These are phyloP conservation scores for Zonitis immaculata DNA, from an alignment of 2,888 invertebrate genomes.

Conservation along the genomic window DNA sequence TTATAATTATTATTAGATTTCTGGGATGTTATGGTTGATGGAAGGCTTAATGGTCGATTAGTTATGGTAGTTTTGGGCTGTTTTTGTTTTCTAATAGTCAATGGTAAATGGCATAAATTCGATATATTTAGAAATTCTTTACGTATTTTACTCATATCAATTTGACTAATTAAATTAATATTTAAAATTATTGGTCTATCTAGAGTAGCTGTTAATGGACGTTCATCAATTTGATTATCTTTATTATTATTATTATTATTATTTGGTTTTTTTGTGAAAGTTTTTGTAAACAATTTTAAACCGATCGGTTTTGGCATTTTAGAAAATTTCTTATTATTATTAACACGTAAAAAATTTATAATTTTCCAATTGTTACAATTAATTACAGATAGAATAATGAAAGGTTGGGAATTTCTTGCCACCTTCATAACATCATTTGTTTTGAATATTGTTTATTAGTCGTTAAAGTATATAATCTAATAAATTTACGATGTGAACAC, in stretches of 20 bases:
- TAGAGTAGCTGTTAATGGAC: constrained; percentile 56
- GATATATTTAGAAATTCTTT: constrained; percentile 52
- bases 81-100: constrained; percentile 29
- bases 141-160: constrained; percentile 56
- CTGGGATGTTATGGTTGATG: constrained; percentile 7
- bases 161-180: constrained; percentile 50
- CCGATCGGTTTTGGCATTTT: constrained; percentile 38
- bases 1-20: constrained; percentile 14
- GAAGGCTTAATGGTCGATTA: constrained; percentile 34
- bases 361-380: constrained; percentile 6
- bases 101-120: constrained; percentile 43
- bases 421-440: constrained; percentile 4
- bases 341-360: no score
- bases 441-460: no score
- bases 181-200: constrained; percentile 54
- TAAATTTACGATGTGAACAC: neutral
- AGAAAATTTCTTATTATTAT: constrained; percentile 9
- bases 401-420: constrained; percentile 25
- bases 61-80: constrained; percentile 23
- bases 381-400: constrained; percentile 33
- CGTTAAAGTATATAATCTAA: no score
- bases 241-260: constrained; percentile 25
- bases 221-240: constrained; percentile 27
- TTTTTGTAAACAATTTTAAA: constrained; percentile 43
- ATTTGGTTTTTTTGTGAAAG: no score